Conservation (phyloP, 2,888 invertebrate genomes). For the Drosophila helvetica region DNA sequence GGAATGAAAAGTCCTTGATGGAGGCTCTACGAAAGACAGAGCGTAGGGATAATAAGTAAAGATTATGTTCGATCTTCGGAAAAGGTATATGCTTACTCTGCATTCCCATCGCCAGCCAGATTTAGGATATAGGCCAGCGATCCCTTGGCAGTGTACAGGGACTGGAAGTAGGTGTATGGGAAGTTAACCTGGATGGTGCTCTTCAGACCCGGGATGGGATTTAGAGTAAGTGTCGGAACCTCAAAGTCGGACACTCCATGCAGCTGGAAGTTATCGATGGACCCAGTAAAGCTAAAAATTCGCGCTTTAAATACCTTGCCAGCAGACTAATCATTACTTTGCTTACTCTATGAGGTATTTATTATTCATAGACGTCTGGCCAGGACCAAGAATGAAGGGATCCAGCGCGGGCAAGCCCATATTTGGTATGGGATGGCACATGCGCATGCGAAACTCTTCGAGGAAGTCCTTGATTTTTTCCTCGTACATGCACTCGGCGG, state of each 20-base stretch:
- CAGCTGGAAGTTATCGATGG: conserved; percentile 66
- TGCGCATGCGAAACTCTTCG: conserved; percentile 75
- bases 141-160: conserved; percentile 79
- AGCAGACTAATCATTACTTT: too few species aligned
- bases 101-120: conserved; percentile 76
- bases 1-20: conserved; percentile 57
- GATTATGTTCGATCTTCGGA: background rate
- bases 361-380: conserved; percentile 58
- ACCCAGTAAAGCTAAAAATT: conserved; percentile 66
- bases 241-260: conserved; percentile 74
- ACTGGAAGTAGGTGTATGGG: conserved; percentile 68
- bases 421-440: conserved; percentile 81
- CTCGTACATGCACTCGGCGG: conserved; percentile 56
- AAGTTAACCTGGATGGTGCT: conserved; percentile 70
- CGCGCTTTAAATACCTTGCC: background rate
- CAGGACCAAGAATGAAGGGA: conserved; percentile 67
- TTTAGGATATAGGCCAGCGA: conserved; percentile 77
- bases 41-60: background rate
- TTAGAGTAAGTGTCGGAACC: conserved; percentile 58
- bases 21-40: conserved; percentile 50
- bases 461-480: conserved; percentile 64
- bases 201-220: conserved; percentile 40
- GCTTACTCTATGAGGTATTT: conserved; percentile 74
- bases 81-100: conserved; percentile 64
- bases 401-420: conserved; percentile 79